These are phyloP conservation scores for Dryococelus australis DNA, from an alignment of 2,888 invertebrate species.

Conservation along the genomic window DNA sequence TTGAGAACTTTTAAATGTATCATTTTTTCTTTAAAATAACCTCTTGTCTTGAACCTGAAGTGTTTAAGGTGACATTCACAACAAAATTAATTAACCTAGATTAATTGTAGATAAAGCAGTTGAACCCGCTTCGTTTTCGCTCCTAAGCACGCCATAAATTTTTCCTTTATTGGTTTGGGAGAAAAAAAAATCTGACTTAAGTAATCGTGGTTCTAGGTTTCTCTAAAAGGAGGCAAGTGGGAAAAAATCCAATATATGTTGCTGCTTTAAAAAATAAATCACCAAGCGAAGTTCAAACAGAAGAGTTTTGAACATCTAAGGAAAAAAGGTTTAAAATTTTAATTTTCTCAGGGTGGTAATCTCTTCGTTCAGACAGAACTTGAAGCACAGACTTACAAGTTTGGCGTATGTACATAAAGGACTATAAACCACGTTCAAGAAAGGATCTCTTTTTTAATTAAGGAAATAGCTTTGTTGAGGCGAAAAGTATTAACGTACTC, in stretches of 20 bases:
- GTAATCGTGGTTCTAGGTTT: background rate
- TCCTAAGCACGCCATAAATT: too few relatives aligned
- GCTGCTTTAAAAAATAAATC: background rate
- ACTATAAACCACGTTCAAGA: background rate
- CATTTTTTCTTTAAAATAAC: too few relatives aligned
- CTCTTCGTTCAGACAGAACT: background rate
- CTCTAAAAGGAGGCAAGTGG: background rate
- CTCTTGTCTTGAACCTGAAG: too few relatives aligned
- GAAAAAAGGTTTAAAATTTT: background rate
- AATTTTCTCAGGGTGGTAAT: background rate
- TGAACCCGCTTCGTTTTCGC: too few relatives aligned
- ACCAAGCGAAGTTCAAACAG: background rate
- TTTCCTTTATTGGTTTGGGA: too few relatives aligned
- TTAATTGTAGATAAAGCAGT: too few relatives aligned
- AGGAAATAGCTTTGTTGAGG: background rate
- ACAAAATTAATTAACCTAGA: too few relatives aligned
- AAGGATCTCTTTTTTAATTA: background rate
- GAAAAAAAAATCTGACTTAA: too few relatives aligned
- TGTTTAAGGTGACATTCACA: too few relatives aligned
- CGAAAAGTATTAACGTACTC: background rate
- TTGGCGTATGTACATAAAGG: background rate
- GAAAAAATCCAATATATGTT: background rate
- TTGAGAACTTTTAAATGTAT: too few relatives aligned
- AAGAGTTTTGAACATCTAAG: background rate
- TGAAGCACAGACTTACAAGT: background rate